Evolutionary conservation across 2,797 vertebrate genomes (phyloP).

Genomic region (Leucoraja ocellata): DNA sequence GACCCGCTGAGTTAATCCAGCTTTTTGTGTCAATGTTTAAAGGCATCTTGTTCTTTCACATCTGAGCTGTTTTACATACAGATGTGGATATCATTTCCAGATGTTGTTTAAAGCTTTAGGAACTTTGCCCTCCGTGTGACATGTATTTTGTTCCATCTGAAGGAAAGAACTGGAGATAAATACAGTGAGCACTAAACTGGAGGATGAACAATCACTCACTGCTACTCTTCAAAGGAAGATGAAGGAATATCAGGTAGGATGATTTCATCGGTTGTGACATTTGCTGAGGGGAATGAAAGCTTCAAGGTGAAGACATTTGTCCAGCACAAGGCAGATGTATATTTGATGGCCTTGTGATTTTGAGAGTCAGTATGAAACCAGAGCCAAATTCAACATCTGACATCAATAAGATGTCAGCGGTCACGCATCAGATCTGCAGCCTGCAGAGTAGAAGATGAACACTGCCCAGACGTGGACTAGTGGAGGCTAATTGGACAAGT

Average conservation of each 20-base stretch:
- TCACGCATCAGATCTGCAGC: too few relatives aligned
- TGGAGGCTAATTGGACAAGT: neutral
- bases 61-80: neutral
- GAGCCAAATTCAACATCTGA: neutral
- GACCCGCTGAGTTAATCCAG: too few relatives aligned
- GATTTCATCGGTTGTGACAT: neutral
- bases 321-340: neutral
- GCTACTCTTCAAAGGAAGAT: conserved; percentile 59
- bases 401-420: neutral
- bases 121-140: neutral
- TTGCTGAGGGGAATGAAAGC: neutral
- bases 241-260: conserved; percentile 63
- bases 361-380: neutral
- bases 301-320: neutral
- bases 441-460: neutral
- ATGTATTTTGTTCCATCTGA: neutral
- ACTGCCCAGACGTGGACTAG: neutral
- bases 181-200: conserved; percentile 56
- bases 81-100: neutral
- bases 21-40: neutral
- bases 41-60: neutral
- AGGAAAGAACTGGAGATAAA: conserved; percentile 68
- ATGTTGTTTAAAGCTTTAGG: neutral
- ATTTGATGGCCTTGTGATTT: too few relatives aligned
- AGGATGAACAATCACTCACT: conserved; percentile 59